Conservation (phyloP, 2,113 vertebrate genomes). For the Hyla sarda region DNA sequence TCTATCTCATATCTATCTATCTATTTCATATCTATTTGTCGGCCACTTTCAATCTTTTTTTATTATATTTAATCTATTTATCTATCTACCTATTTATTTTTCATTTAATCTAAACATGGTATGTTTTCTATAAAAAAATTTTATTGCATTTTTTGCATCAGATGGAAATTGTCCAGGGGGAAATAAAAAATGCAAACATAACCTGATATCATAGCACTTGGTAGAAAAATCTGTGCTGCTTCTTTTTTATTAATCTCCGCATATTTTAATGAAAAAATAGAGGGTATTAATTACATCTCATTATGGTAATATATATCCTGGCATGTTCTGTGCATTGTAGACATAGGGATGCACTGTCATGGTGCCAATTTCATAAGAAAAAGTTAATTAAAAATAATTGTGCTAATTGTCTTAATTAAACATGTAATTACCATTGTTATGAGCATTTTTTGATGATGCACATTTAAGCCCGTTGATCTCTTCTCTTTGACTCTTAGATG, state of each 20-base stretch:
- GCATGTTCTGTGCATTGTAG: conserved; percentile 44
- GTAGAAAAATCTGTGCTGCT: conserved; percentile 38
- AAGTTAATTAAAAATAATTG: conserved; percentile 59
- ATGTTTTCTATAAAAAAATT: not conserved
- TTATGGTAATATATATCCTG: conserved; percentile 54
- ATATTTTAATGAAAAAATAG: conserved; percentile 48
- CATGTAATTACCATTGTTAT: conserved; percentile 58
- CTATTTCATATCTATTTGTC: no score
- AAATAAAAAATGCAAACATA: conserved; percentile 13
- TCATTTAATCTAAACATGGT: not conserved
- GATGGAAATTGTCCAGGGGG: not conserved
- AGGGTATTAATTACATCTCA: conserved; percentile 56
- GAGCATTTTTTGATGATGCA: conserved; percentile 48
- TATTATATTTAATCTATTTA: not conserved
- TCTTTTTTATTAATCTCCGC: conserved; percentile 34
- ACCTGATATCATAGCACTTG: not conserved
- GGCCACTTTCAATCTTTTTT: no score
- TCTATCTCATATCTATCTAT: no score
- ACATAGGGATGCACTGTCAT: conserved; percentile 54
- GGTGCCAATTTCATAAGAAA: conserved; percentile 54
- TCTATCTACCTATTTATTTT: not conserved
- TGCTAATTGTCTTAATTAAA: conserved; percentile 56
- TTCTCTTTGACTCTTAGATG: not conserved
- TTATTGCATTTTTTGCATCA: not conserved
- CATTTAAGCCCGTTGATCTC: conserved; percentile 46